Evolutionary conservation across 1,140 invertebrate genomes (phyloP), one percentile per base, ranked within the genome.

Genomic region (Heliconius nattereri): DNA sequence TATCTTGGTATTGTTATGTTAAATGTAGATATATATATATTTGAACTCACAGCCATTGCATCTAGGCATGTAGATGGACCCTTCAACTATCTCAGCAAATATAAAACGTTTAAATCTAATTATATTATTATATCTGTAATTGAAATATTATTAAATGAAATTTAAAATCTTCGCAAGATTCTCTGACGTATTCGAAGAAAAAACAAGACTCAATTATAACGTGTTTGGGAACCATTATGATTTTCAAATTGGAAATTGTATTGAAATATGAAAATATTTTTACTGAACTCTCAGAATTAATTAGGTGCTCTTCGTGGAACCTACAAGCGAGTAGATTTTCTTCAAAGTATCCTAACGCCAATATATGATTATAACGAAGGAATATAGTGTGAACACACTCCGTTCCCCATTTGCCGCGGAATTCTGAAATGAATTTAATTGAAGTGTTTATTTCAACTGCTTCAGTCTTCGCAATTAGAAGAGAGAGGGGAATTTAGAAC

Each of bases 401-500:
- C 32, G 32, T 32, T 32, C 32, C 32, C 32, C 32, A 32, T 32
- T 32, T 32, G 0, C 32, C 32, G 32, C 32, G 0, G 32, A 32
- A 32, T 32, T 7, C 32, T 32, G 6, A 32, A 32, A 32, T 32
- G 40, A 77, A 54, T 77, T 71, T 54, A 77, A 72, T 77, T 71
- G 20, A 77, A 54, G 76, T 37, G 66, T 40, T 71, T 77, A 72
- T 77, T 77, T 54, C 49, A 45, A 72, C 66, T 75, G 60, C 71
- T 75, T 75, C 76, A 40, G 20, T 35, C n/a, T 66, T 66, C 57
- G 52, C 74, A 83, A 79, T 81, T 81, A 78, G 45, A 57, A 71
- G 71, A 73, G 74, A 73, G 78, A 77, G 71, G 75, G 80, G 78
- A 79, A 75, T 74, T 78, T 66, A 57, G 37, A 72, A 74, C 72